phyloP scores from a whole-genome alignment of 2,797 vertebrate species.

The Paramormyrops hopkinsi region DNA sequence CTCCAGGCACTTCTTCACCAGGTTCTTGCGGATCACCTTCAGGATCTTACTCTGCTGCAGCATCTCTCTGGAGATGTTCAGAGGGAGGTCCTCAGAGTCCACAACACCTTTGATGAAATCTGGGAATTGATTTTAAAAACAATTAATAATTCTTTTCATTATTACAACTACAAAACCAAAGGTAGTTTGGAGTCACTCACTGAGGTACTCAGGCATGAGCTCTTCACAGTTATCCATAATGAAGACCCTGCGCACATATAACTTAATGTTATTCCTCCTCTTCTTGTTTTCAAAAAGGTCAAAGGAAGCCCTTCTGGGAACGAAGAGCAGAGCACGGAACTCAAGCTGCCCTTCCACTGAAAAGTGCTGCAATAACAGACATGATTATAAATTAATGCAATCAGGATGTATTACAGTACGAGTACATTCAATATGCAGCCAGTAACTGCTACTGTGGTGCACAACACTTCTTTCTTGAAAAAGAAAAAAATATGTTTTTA shows the following conservation, averaged over 20 bases:
- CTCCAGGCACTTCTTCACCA: constrained; percentile 73
- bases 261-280: constrained; percentile 81
- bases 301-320: constrained; percentile 79
- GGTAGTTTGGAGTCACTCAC: constrained; percentile 48
- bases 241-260: constrained; percentile 71
- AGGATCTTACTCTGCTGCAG: constrained; percentile 74
- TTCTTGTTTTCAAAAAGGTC: constrained; percentile 89
- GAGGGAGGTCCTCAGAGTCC: constrained; percentile 86
- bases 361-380: constrained; percentile 48
- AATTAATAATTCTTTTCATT: background rate
- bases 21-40: constrained; percentile 72
- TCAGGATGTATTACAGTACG: background rate
- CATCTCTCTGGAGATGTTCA: constrained; percentile 80
- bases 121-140: constrained; percentile 34
- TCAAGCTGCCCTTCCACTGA: constrained; percentile 82
- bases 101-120: constrained; percentile 91
- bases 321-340: constrained; percentile 83
- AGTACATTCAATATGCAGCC: background rate
- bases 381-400: background rate
- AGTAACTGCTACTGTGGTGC: constrained; percentile 55
- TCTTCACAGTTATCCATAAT: constrained; percentile 78
- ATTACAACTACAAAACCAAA: background rate
- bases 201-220: constrained; percentile 70
- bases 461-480: constrained; percentile 25
- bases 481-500: background rate